phyloP scores from a whole-genome alignment of 2,113 vertebrate genomes.

The Microtus richardsoni region DNA sequence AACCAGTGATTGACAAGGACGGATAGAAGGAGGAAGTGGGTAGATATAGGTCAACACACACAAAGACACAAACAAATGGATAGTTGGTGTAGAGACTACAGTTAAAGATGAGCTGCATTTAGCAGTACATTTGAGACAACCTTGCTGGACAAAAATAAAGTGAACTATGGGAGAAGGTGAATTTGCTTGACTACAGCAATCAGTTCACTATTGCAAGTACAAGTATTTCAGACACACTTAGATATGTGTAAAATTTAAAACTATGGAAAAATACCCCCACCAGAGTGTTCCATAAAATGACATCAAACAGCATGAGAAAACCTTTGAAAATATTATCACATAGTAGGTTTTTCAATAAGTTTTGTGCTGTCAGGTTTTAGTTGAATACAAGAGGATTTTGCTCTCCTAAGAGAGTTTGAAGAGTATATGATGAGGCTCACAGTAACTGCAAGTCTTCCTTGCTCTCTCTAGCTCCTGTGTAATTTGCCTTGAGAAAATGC shows the following conservation, averaged over 20 bases:
- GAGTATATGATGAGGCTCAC: not conserved
- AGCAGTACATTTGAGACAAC: not conserved
- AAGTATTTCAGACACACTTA: not conserved
- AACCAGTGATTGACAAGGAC: not conserved
- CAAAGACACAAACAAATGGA: not conserved
- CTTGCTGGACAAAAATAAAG: not conserved
- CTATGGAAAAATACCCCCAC: not conserved
- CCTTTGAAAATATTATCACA: not conserved
- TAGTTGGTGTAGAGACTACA: no score
- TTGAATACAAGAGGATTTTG: not conserved
- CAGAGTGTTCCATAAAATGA: not conserved
- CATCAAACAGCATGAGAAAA: not conserved
- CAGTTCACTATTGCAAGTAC: not conserved
- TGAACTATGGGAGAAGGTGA: not conserved
- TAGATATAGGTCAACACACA: not conserved
- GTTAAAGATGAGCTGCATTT: not conserved
- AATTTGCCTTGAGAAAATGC: constrained; percentile 55
- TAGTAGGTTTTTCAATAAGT: constrained; percentile 42
- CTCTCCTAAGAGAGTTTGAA: constrained; percentile 28
- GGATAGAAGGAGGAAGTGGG: not conserved
- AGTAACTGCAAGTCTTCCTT: constrained; percentile 52
- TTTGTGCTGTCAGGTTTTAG: not conserved
- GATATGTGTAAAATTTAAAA: not conserved
- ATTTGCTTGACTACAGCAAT: not conserved
- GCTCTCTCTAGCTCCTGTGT: constrained; percentile 39